These are phyloP conservation scores for human (Homo sapiens) DNA, from an alignment of 2,113 vertebrate species.

Conservation along the genomic window DNA sequence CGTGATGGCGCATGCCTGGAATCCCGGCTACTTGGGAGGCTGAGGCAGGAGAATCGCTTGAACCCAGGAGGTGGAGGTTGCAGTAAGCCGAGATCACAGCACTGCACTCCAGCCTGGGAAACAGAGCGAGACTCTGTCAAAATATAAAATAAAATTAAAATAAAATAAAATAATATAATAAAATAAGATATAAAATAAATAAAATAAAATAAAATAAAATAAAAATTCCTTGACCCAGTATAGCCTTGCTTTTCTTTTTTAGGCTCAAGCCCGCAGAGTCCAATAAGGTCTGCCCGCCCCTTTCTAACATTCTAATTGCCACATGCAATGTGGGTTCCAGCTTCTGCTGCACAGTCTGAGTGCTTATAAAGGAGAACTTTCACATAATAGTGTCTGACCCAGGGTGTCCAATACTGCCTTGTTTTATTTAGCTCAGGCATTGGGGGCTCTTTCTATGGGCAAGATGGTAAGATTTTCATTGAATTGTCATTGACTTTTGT, in stretches of 20 bases:
- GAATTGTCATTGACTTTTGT: constrained; percentile 62
- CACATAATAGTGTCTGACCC: neutral
- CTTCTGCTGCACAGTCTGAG: neutral
- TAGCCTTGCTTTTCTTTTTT: neutral
- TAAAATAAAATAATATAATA: neutral
- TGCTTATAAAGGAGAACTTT: neutral
- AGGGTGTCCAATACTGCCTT: neutral
- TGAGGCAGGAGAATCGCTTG: no score
- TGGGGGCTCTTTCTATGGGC: neutral
- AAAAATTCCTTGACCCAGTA: neutral
- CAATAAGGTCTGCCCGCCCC: neutral
- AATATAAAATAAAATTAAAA: no score
- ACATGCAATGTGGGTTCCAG: neutral
- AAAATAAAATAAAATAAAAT: no score
- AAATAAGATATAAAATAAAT: no score
- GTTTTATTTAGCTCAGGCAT: constrained; percentile 2
- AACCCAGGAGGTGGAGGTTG: no score
- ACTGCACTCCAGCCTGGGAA: no score
- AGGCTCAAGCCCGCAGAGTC: neutral
- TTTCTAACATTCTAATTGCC: neutral
- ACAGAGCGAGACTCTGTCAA: no score
- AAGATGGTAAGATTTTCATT: constrained; percentile 29
- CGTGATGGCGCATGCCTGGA: no score
- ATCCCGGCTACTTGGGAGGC: no score
- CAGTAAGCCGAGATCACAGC: no score